Evolutionary conservation across 2,113 vertebrate species (phyloP).

Genomic region (Mohoua ochrocephala): DNA sequence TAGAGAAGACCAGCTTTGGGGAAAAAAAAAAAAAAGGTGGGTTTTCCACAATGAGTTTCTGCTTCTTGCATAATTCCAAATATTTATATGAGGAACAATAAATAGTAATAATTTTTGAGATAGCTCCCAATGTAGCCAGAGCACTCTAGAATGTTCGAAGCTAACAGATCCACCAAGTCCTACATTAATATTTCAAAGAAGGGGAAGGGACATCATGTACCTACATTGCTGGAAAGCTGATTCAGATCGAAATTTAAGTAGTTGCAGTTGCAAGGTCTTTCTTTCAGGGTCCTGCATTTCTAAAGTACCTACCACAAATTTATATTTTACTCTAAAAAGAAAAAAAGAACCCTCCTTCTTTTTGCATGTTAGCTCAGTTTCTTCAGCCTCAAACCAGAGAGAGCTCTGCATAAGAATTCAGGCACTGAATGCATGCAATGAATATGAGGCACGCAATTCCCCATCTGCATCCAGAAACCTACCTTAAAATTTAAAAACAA

Average conservation of each 20-base stretch:
- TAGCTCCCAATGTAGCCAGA: not conserved
- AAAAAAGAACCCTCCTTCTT: not conserved
- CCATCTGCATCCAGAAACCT: not conserved
- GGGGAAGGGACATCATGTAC: not conserved
- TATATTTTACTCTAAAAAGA: not conserved
- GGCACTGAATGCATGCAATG: not conserved
- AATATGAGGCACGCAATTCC: not conserved
- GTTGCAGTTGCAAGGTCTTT: not conserved
- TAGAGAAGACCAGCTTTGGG: not conserved
- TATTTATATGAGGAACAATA: not conserved
- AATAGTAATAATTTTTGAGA: not conserved
- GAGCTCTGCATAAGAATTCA: not conserved
- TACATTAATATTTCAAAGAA: not conserved
- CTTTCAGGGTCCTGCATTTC: not conserved
- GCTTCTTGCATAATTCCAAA: not conserved
- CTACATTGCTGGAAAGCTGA: not conserved
- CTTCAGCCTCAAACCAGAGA: not conserved
- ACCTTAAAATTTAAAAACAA: not conserved
- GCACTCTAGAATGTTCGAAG: not conserved
- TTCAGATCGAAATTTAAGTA: not conserved
- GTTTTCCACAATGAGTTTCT: not conserved
- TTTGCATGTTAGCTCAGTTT: not conserved
- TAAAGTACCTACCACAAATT: not conserved
- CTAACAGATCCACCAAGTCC: not conserved
- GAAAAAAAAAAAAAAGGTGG: not conserved